Conservation (phyloP, 2,888 invertebrate genomes). For the Electrophaes corylata region DNA sequence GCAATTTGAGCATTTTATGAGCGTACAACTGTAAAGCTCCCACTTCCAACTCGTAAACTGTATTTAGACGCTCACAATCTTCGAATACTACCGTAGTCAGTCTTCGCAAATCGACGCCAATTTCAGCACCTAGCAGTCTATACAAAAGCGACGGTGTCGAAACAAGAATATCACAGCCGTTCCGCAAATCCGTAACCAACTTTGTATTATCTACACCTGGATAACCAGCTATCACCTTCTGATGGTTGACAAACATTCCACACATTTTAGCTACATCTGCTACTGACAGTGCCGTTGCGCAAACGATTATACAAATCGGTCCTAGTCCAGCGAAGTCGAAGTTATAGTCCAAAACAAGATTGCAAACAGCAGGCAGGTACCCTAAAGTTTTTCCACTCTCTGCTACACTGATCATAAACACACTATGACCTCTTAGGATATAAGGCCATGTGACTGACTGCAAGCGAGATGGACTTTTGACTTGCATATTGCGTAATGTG, state of each 20-base stretch:
- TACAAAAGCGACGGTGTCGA: constrained; percentile 86
- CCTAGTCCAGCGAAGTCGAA: constrained; percentile 71
- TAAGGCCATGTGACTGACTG: constrained; percentile 90
- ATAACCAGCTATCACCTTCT: constrained; percentile 67
- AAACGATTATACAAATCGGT: constrained; percentile 87
- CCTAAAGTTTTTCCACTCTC: constrained; percentile 88
- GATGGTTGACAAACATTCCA: constrained; percentile 66
- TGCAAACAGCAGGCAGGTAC: constrained; percentile 87
- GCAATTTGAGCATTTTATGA: constrained; percentile 69
- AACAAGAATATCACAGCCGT: constrained; percentile 89
- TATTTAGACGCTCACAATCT: constrained; percentile 86
- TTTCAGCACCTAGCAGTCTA: constrained; percentile 70
- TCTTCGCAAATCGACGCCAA: constrained; percentile 83
- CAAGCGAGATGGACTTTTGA: constrained; percentile 76
- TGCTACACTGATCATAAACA: constrained; percentile 85
- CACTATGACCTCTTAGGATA: constrained; percentile 86
- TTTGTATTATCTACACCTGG: constrained; percentile 66
- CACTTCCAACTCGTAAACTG: constrained; percentile 78
- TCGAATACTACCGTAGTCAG: constrained; percentile 88
- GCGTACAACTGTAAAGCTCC: constrained; percentile 69
- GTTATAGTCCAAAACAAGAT: constrained; percentile 78
- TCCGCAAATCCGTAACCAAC: constrained; percentile 78
- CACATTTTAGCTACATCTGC: constrained; percentile 70
- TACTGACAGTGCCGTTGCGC: constrained; percentile 85
- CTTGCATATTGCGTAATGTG: constrained; percentile 58